Percentiles rank a stretch among this genome's conserved stretches.
Conservation (phyloP, 2,113 vertebrate species). For the Delphinus delphis region DNA sequence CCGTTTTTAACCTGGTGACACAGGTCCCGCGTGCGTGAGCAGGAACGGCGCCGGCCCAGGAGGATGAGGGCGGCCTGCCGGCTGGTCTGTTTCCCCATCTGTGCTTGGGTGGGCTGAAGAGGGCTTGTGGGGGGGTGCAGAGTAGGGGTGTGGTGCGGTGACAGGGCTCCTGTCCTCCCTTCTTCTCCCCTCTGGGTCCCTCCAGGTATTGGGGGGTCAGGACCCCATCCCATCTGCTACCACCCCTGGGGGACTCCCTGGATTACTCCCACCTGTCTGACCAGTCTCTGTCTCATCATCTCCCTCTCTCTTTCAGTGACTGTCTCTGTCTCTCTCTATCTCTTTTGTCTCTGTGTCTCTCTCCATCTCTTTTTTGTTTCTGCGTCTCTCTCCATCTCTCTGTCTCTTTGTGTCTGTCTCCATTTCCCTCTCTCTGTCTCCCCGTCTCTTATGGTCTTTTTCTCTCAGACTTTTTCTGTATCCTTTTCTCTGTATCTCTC, state of each 20-base stretch:
- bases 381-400: not conserved
- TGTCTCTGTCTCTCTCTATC: not conserved
- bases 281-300: not conserved
- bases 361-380: not conserved
- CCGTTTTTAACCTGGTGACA: slow-evolving; percentile 89
- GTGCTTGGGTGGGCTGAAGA: not conserved
- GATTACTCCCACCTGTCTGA: not conserved
- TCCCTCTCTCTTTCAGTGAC: not conserved
- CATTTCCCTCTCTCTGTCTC: not conserved
- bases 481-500: not conserved
- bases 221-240: no score
- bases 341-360: not conserved
- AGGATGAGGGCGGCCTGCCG: not conserved
- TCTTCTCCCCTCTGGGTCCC: not conserved
- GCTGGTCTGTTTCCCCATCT: not conserved
- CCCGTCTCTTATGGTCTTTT: not conserved
- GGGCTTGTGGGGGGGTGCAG: not conserved
- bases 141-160: accelerated
- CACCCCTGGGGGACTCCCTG: not conserved
- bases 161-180: no score
- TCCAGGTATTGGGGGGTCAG: not conserved
- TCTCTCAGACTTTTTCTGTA: not conserved
- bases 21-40: slow-evolving; percentile 73
- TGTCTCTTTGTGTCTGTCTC: not conserved
- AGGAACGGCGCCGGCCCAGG: slow-evolving; percentile 64